phyloP scores from a whole-genome alignment of 2,888 invertebrate species.

The Noctua janthe region DNA sequence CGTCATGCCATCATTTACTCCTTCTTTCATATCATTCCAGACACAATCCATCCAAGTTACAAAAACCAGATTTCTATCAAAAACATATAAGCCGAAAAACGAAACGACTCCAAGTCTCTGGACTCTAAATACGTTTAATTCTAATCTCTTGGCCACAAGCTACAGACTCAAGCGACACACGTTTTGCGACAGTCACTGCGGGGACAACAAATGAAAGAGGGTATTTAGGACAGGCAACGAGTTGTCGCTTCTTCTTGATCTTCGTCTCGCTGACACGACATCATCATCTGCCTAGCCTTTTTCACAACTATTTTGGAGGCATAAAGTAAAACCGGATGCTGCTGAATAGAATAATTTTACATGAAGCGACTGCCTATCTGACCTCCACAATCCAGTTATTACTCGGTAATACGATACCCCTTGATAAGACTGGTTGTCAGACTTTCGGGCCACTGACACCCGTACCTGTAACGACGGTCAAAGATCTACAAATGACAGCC shows the following conservation, averaged over 20 bases:
- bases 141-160: neutral
- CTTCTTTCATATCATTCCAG: neutral
- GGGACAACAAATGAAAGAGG: neutral
- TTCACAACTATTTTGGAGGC: too few species aligned
- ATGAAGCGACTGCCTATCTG: too few species aligned
- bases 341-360: too few species aligned
- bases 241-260: neutral
- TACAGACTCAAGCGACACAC: neutral
- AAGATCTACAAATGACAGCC: too few species aligned
- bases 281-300: too few species aligned
- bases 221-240: neutral
- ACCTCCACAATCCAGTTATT: too few species aligned
- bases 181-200: neutral
- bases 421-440: too few species aligned
- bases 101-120: neutral
- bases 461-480: too few species aligned
- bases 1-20: too few species aligned
- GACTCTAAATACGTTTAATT: neutral
- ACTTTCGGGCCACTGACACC: too few species aligned
- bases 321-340: too few species aligned
- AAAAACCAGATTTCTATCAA: constrained; percentile 1
- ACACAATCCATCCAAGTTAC: neutral
- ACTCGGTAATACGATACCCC: too few species aligned
- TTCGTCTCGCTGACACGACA: neutral
- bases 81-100: constrained; percentile 7